Evolutionary conservation across 2,797 vertebrate species (phyloP).

Genomic region (Jordanella pulchra): DNA sequence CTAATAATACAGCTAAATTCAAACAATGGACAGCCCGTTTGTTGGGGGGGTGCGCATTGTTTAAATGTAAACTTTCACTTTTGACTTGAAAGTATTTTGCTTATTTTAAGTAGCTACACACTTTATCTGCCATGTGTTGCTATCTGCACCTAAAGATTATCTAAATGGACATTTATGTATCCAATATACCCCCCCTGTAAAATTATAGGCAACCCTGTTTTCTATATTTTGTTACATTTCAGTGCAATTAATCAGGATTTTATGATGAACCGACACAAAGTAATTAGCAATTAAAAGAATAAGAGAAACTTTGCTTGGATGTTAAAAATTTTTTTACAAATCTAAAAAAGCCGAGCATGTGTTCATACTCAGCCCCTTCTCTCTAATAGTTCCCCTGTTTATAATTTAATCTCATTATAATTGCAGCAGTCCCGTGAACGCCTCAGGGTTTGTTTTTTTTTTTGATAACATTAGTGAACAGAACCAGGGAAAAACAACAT

Average conservation of each 20-base stretch:
- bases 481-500: not conserved
- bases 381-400: not conserved
- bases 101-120: slow-evolving; percentile 24
- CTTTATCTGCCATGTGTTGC: slow-evolving; percentile 50
- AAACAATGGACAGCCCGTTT: slow-evolving; percentile 41
- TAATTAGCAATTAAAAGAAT: not conserved
- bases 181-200: slow-evolving; percentile 2
- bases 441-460: not conserved
- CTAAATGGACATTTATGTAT: slow-evolving; percentile 47
- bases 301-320: not conserved
- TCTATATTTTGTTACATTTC: not conserved
- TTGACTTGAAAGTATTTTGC: not conserved
- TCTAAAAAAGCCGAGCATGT: not conserved
- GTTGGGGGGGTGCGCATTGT: slow-evolving; percentile 31
- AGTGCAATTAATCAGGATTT: not conserved
- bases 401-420: not conserved
- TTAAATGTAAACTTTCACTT: slow-evolving; percentile 15
- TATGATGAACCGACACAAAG: not conserved
- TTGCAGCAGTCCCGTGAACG: not conserved
- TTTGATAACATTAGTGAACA: not conserved
- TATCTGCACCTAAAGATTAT: slow-evolving; percentile 38
- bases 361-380: not conserved
- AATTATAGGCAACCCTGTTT: not conserved
- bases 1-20: slow-evolving; percentile 44
- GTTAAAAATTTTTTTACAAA: not conserved